Conservation (phyloP, 2,888 invertebrate genomes). For the Tetragnatha montana region DNA sequence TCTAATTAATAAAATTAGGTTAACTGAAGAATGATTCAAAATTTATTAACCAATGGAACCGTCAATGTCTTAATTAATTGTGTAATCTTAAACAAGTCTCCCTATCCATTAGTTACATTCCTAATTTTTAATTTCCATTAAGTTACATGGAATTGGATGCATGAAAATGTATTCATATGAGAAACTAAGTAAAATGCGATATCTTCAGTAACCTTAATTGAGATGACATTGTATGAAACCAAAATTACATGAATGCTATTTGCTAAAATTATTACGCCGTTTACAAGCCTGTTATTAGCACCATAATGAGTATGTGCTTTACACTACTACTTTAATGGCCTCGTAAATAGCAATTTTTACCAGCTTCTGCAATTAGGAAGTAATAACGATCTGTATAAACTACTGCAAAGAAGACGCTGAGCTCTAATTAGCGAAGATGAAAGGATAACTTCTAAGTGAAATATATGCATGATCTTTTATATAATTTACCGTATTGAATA, state of each 20-base stretch:
- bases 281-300: neutral
- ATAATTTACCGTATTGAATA: neutral
- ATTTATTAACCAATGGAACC: no score
- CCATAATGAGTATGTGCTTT: neutral
- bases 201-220: neutral
- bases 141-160: no score
- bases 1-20: no score
- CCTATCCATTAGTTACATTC: no score
- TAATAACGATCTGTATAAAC: neutral
- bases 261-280: neutral
- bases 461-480: neutral
- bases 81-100: no score
- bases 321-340: neutral
- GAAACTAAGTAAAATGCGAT: neutral
- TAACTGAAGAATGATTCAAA: no score
- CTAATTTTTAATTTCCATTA: no score
- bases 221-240: neutral
- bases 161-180: neutral
- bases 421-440: neutral
- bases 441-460: neutral
- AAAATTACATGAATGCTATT: neutral
- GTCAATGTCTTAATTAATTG: no score
- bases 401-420: neutral
- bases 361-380: neutral
- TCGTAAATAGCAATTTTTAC: neutral